A percentile compares a stretch with the other conserved stretches of the same genome.
Conservation (phyloP, 1,140 invertebrate species). For the Cyphomyrmex costatus region DNA sequence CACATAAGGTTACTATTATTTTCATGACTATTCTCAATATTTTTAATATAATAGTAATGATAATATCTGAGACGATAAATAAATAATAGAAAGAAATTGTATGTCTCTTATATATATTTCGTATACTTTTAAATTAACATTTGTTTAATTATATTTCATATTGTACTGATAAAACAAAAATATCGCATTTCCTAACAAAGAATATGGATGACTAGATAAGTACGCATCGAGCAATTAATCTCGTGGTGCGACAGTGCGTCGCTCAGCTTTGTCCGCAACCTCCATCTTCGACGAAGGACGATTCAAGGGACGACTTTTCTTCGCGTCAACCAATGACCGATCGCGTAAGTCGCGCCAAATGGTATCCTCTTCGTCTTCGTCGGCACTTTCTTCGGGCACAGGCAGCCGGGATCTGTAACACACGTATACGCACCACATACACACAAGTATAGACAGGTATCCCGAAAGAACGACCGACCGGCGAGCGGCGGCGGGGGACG, state of each 20-base stretch:
- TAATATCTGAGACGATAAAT: background rate
- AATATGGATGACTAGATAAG: background rate
- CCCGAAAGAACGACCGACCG: conserved; percentile 70
- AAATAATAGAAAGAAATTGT: background rate
- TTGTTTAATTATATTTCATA: background rate
- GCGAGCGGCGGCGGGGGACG: background rate
- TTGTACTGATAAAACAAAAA: background rate
- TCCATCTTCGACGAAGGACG: conserved; percentile 20
- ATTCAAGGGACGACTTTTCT: conserved; percentile 47
- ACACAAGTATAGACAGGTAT: conserved; percentile 71
- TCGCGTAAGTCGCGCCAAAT: conserved; percentile 66
- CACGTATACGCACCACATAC: background rate
- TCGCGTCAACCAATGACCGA: conserved; percentile 66
- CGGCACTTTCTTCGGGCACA: conserved; percentile 42
- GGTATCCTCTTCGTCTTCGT: conserved; percentile 72
- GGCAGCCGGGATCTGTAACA: conserved; percentile 47
- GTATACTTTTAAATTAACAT: background rate
- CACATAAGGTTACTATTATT: background rate
- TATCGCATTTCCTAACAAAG: background rate
- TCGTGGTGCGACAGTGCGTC: background rate
- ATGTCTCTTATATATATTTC: background rate
- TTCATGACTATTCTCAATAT: background rate
- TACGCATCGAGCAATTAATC: conserved; percentile 31
- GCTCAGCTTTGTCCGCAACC: conserved; percentile 18
- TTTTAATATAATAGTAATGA: background rate